Evolutionary conservation across 2,113 vertebrate genomes (phyloP).

Genomic region (Alethe diademata): DNA sequence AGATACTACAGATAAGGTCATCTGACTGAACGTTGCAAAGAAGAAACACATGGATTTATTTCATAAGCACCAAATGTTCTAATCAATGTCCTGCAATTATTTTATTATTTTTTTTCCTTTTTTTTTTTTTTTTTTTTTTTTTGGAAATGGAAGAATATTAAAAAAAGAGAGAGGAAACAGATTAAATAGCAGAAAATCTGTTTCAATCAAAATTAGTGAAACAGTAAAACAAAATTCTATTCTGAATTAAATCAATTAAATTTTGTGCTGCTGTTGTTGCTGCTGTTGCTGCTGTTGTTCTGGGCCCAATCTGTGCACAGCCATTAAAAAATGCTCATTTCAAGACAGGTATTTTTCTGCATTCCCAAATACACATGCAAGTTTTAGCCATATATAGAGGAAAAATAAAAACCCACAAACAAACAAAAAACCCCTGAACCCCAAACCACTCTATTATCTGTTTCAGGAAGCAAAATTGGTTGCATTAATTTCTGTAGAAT

Average conservation of each 20-base stretch:
- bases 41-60: not conserved
- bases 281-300: not conserved
- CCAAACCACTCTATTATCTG: accelerated
- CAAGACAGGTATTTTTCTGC: not conserved
- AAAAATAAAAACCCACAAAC: not conserved
- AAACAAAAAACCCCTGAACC: not conserved
- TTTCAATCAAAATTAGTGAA: not conserved
- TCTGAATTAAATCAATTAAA: not conserved
- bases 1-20: not conserved
- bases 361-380: not conserved
- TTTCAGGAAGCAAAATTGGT: not conserved
- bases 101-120: too few species aligned
- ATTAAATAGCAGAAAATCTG: not conserved
- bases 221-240: not conserved
- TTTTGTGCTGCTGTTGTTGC: not conserved
- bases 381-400: not conserved
- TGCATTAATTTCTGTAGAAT: not conserved
- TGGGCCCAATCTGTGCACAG: not conserved
- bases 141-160: accelerated
- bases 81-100: too few species aligned
- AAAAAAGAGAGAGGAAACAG: not conserved
- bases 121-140: not conserved
- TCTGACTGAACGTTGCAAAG: not conserved
- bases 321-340: not conserved
- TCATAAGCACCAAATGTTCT: not conserved